These are phyloP conservation scores for Gerris lacustris DNA, from an alignment of 2,888 invertebrate species.

Conservation along the genomic window DNA sequence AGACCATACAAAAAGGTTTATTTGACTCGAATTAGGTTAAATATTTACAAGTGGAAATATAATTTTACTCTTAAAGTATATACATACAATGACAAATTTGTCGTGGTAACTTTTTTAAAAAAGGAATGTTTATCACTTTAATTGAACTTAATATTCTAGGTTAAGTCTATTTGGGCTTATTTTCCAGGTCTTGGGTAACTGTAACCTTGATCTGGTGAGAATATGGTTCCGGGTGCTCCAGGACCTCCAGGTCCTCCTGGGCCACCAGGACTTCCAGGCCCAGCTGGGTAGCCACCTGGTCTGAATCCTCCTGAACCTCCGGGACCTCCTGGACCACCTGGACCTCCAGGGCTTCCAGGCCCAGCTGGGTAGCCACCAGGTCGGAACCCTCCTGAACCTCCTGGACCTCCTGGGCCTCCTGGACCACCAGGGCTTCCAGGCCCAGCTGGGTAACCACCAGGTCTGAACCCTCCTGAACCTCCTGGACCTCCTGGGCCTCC, in stretches of 20 bases:
- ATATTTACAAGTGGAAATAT: too few species aligned
- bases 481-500: slow-evolving; percentile 22
- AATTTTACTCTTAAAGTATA: too few species aligned
- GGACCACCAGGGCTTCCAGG: slow-evolving; percentile 14
- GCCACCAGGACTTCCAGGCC: slow-evolving; percentile 10
- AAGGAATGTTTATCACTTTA: too few species aligned
- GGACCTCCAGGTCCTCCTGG: slow-evolving; percentile 17
- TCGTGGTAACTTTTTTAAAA: too few species aligned
- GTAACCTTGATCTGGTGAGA: slow-evolving; percentile 39
- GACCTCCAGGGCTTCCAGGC: slow-evolving; percentile 12
- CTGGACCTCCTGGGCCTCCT: slow-evolving; percentile 20
- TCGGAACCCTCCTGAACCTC: slow-evolving; percentile 19
- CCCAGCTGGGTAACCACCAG: slow-evolving; percentile 17
- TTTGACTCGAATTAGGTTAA: too few species aligned
- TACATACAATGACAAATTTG: too few species aligned
- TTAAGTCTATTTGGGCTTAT: slow-evolving; percentile 28
- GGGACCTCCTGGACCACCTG: slow-evolving; percentile 7
- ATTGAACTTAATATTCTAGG: too few species aligned
- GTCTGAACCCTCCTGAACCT: slow-evolving; percentile 16
- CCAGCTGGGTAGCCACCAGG: slow-evolving; percentile 32
- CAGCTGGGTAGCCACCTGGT: slow-evolving; percentile 8
- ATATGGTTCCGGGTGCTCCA: slow-evolving; percentile 7
- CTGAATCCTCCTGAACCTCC: slow-evolving; percentile 1
- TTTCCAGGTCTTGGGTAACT: slow-evolving; percentile 38
- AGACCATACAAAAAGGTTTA: too few species aligned